Percentiles rank a stretch among this genome's conserved stretches.
Evolutionary conservation across 1,140 invertebrate species (phyloP).

Genomic region (Parapsyche elsis): DNA sequence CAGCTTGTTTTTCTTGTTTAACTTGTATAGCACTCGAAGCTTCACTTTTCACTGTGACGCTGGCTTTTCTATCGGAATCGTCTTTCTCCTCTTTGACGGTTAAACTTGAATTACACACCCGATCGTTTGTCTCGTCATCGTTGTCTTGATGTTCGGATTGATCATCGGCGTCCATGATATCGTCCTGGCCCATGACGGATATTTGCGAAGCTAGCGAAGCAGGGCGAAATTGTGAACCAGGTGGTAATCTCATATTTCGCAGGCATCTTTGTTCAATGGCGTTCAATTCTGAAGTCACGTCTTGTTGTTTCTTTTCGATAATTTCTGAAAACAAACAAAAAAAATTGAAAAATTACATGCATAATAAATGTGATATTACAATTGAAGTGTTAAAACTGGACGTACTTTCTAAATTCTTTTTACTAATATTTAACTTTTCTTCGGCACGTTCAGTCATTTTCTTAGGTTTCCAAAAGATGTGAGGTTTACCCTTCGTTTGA

Average conservation of each 20-base stretch:
- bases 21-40: background rate
- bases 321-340: constrained; percentile 60
- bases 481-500: constrained; percentile 85
- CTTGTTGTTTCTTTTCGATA: constrained; percentile 63
- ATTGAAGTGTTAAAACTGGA: constrained; percentile 47
- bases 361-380: constrained; percentile 17
- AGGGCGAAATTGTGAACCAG: constrained; percentile 37
- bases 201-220: constrained; percentile 7
- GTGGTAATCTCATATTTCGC: constrained; percentile 48
- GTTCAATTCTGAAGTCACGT: constrained; percentile 61
- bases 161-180: constrained; percentile 21
- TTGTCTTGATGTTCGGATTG: background rate
- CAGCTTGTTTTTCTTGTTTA: constrained; percentile 14
- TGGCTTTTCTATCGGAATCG: constrained; percentile 1
- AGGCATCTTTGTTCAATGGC: constrained; percentile 63
- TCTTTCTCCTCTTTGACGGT: constrained; percentile 24
- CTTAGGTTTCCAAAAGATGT: constrained; percentile 89
- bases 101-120: background rate
- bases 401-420: constrained; percentile 69
- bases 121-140: background rate
- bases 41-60: background rate
- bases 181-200: background rate
- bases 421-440: constrained; percentile 65
- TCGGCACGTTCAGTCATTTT: constrained; percentile 69
- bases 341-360: background rate